A percentile compares a stretch with the other conserved stretches of the same genome.
These are phyloP conservation scores for Plebejus anna DNA, from an alignment of 2,888 invertebrate species.

Conservation along the genomic window DNA sequence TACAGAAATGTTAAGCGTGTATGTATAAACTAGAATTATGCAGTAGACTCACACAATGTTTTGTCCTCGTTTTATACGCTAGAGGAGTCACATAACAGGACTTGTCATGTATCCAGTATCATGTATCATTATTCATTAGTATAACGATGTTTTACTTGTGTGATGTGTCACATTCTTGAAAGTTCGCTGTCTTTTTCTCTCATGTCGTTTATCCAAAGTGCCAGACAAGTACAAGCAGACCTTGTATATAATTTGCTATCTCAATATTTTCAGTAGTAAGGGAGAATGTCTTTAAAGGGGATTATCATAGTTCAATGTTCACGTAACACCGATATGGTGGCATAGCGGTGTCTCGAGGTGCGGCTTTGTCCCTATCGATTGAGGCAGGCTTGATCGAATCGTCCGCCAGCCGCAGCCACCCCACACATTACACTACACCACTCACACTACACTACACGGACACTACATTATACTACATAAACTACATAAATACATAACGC, in stretches of 20 bases:
- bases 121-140: no score
- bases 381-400: slow-evolving; percentile 73
- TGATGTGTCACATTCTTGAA: no score
- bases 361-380: slow-evolving; percentile 75
- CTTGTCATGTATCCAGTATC: no score
- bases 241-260: no score
- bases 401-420: slow-evolving; percentile 24
- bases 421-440: slow-evolving; percentile 19
- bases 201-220: no score
- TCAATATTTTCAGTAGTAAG: not conserved
- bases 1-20: not conserved
- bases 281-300: not conserved
- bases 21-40: no score
- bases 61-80: no score
- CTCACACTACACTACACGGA: slow-evolving; percentile 9
- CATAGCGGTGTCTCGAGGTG: slow-evolving; percentile 47
- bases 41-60: no score
- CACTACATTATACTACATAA: slow-evolving; percentile 11
- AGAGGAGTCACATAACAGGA: no score
- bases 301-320: slow-evolving; percentile 1
- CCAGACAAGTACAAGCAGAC: no score
- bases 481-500: slow-evolving; percentile 20
- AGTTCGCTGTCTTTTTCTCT: no score
- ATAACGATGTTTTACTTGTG: no score
- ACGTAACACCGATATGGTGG: slow-evolving; percentile 30